Conservation (phyloP, 2,113 vertebrate species). For the Crypturellus undulatus region DNA sequence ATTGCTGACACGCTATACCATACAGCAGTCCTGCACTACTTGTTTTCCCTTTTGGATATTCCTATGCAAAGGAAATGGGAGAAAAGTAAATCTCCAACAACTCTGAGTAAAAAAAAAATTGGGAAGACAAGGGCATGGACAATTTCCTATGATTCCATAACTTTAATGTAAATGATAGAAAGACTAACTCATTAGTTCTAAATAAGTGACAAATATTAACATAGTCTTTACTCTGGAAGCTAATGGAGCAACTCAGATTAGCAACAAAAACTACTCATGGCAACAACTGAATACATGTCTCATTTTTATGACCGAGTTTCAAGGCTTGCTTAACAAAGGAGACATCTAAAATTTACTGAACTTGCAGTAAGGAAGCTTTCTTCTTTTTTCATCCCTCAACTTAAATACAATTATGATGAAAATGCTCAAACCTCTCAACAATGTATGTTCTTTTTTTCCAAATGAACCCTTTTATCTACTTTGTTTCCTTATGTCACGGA, state of each 20-base stretch:
- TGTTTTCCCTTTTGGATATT: background rate
- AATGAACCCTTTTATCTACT: background rate
- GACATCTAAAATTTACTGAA: conserved; percentile 17
- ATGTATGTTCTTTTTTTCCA: rapidly evolving
- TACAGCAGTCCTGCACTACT: background rate
- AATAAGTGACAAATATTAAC: background rate
- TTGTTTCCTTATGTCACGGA: background rate
- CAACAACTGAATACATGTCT: background rate
- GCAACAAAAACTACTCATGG: background rate
- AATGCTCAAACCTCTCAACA: background rate
- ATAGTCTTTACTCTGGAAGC: background rate
- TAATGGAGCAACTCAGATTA: background rate
- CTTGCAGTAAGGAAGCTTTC: background rate
- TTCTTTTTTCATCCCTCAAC: background rate
- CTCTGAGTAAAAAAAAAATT: background rate
- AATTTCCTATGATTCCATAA: background rate
- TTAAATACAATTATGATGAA: background rate
- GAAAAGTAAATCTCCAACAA: background rate
- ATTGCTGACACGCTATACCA: background rate
- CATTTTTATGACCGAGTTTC: conserved; percentile 28
- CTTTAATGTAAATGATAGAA: background rate
- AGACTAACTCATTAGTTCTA: background rate
- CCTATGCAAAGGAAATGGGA: background rate
- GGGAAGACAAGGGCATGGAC: background rate
- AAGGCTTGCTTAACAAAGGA: background rate